Percentiles rank a stretch among this genome's conserved stretches.
phyloP scores from a whole-genome alignment of 2,113 vertebrate species.

The Malurus elegans region DNA sequence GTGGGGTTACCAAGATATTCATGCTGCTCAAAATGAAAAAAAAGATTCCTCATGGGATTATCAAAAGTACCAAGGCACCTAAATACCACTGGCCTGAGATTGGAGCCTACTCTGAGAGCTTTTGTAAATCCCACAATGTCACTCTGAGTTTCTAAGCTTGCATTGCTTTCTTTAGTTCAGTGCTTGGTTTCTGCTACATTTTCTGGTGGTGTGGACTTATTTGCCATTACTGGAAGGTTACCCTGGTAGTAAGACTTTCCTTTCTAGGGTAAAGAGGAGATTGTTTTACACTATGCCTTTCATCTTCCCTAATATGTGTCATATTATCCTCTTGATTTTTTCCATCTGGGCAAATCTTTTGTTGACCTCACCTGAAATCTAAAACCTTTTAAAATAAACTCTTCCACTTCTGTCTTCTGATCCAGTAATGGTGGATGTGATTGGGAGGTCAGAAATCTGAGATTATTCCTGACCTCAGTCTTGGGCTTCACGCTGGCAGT shows the following conservation, averaged over 20 bases:
- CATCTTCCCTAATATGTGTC: slow-evolving; percentile 41
- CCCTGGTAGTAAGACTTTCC: background rate
- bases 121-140: background rate
- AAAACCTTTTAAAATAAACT: slow-evolving; percentile 55
- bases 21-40: background rate
- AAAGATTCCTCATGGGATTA: background rate
- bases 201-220: background rate
- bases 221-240: background rate
- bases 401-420: slow-evolving; percentile 10
- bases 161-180: background rate
- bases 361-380: slow-evolving; percentile 57
- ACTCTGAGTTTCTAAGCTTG: background rate
- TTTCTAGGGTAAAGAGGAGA: slow-evolving; percentile 7
- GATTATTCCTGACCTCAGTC: slow-evolving; percentile 31
- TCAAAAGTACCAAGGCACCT: background rate
- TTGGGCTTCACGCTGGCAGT: background rate
- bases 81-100: background rate
- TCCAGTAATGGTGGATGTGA: background rate
- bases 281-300: slow-evolving; percentile 20
- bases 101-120: background rate
- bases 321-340: slow-evolving; percentile 53
- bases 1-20: background rate
- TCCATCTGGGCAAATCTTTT: slow-evolving; percentile 59
- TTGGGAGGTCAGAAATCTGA: slow-evolving; percentile 41
- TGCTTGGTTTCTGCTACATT: background rate